phyloP scores from a whole-genome alignment of 1,140 invertebrate genomes.

The Drosophila kikkawai region DNA sequence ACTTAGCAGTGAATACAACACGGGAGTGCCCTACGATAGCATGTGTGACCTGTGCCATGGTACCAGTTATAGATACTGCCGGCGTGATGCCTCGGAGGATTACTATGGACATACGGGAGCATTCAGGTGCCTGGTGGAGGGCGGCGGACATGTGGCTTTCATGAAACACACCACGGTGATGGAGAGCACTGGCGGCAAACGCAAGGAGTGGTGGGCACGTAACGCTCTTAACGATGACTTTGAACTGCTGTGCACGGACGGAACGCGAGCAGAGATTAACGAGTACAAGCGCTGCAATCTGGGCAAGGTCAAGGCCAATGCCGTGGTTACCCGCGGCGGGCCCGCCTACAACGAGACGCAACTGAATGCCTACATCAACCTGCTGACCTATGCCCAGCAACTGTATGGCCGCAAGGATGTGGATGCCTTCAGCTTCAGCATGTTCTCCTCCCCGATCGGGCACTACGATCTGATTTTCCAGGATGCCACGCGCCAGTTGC shows the following conservation, averaged over 20 bases:
- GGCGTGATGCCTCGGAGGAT: slow-evolving; percentile 93
- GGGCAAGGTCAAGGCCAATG: slow-evolving; percentile 95
- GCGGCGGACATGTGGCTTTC: slow-evolving; percentile 97
- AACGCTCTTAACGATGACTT: slow-evolving; percentile 96
- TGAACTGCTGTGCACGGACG: slow-evolving; percentile 97
- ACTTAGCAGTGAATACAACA: slow-evolving; percentile 93
- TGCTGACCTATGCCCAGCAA: slow-evolving; percentile 96
- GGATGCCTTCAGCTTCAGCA: slow-evolving; percentile 95
- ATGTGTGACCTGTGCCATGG: slow-evolving; percentile 98
- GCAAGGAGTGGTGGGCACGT: slow-evolving; percentile 96
- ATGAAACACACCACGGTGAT: slow-evolving; percentile 96
- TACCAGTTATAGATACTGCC: slow-evolving; percentile 92
- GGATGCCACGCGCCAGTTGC: slow-evolving; percentile 94
- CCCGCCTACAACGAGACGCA: slow-evolving; percentile 91
- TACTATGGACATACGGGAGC: slow-evolving; percentile 96
- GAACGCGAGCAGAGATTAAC: slow-evolving; percentile 91
- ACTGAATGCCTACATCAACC: slow-evolving; percentile 93
- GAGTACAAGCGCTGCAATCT: slow-evolving; percentile 95
- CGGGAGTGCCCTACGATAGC: slow-evolving; percentile 93
- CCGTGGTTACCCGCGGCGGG: slow-evolving; percentile 94
- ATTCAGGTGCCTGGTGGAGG: slow-evolving; percentile 96
- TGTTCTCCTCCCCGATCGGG: slow-evolving; percentile 93
- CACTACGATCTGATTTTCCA: slow-evolving; percentile 96
- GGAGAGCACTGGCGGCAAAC: slow-evolving; percentile 96
- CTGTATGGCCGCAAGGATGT: slow-evolving; percentile 93